Conservation (phyloP, 1,140 invertebrate species). For the Elysia chlorotica region DNA sequence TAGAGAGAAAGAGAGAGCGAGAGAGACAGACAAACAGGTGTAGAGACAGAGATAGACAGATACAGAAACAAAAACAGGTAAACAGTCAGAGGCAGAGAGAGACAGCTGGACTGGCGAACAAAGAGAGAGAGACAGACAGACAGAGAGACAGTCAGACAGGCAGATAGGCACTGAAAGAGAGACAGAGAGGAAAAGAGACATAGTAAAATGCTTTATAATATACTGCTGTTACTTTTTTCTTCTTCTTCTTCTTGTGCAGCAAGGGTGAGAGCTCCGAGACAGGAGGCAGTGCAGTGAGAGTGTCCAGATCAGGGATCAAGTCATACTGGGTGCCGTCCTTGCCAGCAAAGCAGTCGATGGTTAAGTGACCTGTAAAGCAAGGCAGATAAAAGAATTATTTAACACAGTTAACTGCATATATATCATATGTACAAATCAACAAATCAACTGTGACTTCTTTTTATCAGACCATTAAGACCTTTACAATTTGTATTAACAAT, state of each 20-base stretch:
- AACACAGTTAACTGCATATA: neutral
- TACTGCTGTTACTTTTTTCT: neutral
- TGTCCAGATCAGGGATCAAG: conserved; percentile 47
- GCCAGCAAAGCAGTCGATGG: conserved; percentile 54
- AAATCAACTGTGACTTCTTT: too few species aligned
- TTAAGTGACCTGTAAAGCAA: conserved; percentile 49
- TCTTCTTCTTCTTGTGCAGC: neutral
- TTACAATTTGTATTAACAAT: neutral
- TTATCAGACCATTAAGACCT: neutral
- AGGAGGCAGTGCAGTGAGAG: conserved; percentile 8
- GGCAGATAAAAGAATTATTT: neutral
- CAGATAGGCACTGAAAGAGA: too few species aligned
- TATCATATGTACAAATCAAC: neutral
- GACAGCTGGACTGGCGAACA: too few species aligned
- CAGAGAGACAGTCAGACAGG: too few species aligned
- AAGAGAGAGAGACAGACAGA: too few species aligned
- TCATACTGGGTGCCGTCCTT: conserved; percentile 49
- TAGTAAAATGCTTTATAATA: neutral
- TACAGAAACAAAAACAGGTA: too few species aligned
- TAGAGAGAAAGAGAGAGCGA: too few species aligned
- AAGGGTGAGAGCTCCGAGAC: neutral
- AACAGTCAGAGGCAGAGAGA: too few species aligned
- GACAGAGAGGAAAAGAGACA: too few species aligned
- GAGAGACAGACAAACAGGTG: too few species aligned
- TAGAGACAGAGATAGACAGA: too few species aligned